Conservation (phyloP, 2,888 invertebrate species). For the Drosophila pseudotalamancana region DNA sequence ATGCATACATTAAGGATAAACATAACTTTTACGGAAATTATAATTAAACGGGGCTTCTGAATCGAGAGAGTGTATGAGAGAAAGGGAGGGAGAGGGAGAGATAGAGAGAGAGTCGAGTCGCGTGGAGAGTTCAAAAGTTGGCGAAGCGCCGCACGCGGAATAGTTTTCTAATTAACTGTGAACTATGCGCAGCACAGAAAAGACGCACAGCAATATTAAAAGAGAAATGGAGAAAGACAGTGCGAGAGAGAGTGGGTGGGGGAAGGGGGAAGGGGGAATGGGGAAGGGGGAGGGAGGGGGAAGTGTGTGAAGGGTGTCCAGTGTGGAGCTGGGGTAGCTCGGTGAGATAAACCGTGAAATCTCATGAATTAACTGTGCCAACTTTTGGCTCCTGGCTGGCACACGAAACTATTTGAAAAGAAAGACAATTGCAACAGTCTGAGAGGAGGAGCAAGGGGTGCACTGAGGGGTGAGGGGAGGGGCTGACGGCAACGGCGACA, state of each 20-base stretch:
- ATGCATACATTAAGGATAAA: constrained; percentile 46
- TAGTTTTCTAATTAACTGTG: constrained; percentile 77
- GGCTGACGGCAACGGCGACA: constrained; percentile 20
- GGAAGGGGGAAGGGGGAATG: not conserved
- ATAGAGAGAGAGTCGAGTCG: constrained; percentile 33
- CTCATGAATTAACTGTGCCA: constrained; percentile 74
- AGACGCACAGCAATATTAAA: constrained; percentile 25
- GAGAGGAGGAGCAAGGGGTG: not conserved
- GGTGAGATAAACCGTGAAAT: constrained; percentile 76
- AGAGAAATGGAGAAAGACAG: not conserved
- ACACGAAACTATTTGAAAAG: constrained; percentile 72
- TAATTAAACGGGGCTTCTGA: constrained; percentile 59
- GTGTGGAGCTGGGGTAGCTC: constrained; percentile 15
- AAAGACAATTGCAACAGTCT: constrained; percentile 73
- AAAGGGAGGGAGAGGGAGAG: no score
- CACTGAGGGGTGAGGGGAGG: not conserved
- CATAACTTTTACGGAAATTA: constrained; percentile 55
- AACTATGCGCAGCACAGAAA: constrained; percentile 61
- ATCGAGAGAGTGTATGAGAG: no score
- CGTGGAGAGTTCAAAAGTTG: constrained; percentile 66
- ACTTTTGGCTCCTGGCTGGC: constrained; percentile 61
- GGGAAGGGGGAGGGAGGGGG: not conserved
- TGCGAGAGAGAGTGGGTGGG: not conserved
- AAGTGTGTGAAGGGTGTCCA: constrained; percentile 2
- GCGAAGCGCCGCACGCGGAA: constrained; percentile 56